Conservation (phyloP, 2,888 invertebrate species). For the Caenorhabditis sp. region DNA sequence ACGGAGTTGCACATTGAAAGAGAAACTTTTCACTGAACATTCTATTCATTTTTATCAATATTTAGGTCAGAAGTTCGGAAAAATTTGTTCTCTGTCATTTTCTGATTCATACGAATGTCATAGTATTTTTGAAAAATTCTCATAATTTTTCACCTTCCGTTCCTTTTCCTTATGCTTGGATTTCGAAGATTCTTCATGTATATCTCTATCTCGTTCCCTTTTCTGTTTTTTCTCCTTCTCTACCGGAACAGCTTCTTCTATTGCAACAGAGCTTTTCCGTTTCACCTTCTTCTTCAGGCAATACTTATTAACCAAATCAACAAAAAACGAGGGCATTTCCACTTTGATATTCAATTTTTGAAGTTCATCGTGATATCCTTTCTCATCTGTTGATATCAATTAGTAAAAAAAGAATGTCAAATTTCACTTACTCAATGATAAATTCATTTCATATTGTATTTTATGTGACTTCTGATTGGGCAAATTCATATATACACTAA, state of each 20-base stretch:
- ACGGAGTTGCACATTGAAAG: too few relatives aligned
- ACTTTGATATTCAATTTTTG: slow-evolving; percentile 16
- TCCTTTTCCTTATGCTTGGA: not conserved
- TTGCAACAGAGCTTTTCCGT: slow-evolving; percentile 2
- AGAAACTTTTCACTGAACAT: too few relatives aligned
- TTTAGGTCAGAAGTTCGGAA: too few relatives aligned
- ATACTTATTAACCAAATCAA: slow-evolving; percentile 14
- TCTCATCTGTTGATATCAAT: too few relatives aligned
- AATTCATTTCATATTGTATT: slow-evolving; percentile 24
- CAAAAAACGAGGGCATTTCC: slow-evolving; percentile 2
- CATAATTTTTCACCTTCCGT: not conserved
- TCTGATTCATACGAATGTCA: too few relatives aligned
- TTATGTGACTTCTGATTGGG: slow-evolving; percentile 22
- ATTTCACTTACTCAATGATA: slow-evolving; percentile 4
- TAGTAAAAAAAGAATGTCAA: not conserved
- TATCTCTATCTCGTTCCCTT: slow-evolving; percentile 5
- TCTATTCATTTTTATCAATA: too few relatives aligned
- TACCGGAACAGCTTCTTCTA: not conserved
- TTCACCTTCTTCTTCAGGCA: slow-evolving; percentile 6
- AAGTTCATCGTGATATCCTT: slow-evolving; percentile 9
- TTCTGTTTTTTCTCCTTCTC: slow-evolving; percentile 11
- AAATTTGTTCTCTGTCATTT: too few relatives aligned
- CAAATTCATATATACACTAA: slow-evolving; percentile 27
- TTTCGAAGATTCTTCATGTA: slow-evolving; percentile 1
- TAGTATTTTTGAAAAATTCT: too few relatives aligned